Evolutionary conservation across 2,888 invertebrate genomes (phyloP), one percentile per base, ranked within the genome.

Genomic region (Griposia aprilina): DNA sequence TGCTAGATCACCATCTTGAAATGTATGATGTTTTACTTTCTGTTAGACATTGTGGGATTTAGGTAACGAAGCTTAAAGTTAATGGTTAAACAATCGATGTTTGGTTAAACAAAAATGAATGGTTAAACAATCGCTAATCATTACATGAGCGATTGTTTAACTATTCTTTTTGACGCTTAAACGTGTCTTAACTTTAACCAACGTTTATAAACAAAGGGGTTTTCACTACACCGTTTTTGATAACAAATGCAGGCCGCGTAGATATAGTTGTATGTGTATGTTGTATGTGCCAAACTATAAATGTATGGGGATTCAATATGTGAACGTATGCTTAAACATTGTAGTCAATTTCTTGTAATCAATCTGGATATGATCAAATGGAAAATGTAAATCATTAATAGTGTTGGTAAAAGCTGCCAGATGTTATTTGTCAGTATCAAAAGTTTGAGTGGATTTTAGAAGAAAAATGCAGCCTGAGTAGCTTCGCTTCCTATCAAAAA

Each of bases 261-360:
- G n/a, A 60, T 7, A 26, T 11, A 67, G 45, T 50, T 55, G 36
- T 62, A 17, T 6, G 17, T 45, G 45, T 62, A 55, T 60, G 59
- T 77, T 70, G 77, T 69, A 6, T 73, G 82, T 82, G 82, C 82
- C 82, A 82, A 82, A 70, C 55, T 73, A 30, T 7, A 70, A 45
- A 79, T 65, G 11, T 50, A 63, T 57, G 23, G 10, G 41, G 23
- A 75, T 13, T 62, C 50, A 15, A 26, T 71, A 26, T 26, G n/a
- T 23, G 4, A 59, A 20, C 2, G 52, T 30, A 17, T 45, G 48
- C 17, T 74, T 75, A 11, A 23, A 26, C 10, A 41, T 23, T 60
- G 20, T 57, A 41, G 50, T 17, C 11, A 6, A 17, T 50, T 26
- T 57, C 26, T 50, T 23, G n/a, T 48, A 36, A 55, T 17, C 48